Conservation (phyloP, 2,888 invertebrate genomes). For the Coelinius sp. region DNA sequence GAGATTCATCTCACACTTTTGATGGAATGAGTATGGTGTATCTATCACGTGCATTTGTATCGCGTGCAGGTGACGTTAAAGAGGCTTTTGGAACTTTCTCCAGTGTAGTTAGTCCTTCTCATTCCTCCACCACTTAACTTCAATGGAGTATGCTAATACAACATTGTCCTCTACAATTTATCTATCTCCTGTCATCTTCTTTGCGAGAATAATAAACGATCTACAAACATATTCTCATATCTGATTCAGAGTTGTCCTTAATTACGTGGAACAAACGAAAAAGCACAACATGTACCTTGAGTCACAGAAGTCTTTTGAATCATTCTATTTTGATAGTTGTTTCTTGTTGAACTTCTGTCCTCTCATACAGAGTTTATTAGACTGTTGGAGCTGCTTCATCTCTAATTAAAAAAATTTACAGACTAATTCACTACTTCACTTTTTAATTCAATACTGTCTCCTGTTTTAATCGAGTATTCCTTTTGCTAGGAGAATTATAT, state of each 20-base stretch:
- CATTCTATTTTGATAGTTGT: not conserved
- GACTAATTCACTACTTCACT: not conserved
- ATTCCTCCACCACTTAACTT: not conserved
- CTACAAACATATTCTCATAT: not conserved
- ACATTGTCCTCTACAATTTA: not conserved
- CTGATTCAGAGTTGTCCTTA: not conserved
- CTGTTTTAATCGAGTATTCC: not conserved
- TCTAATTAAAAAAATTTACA: not conserved
- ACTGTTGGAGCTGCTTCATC: not conserved
- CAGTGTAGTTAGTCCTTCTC: not conserved
- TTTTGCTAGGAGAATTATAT: not conserved
- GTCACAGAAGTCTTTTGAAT: not conserved
- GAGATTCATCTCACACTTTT: not conserved
- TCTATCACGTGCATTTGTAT: not conserved
- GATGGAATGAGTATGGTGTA: not conserved
- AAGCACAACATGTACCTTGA: not conserved
- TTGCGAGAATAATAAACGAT: not conserved
- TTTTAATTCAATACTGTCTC: not conserved
- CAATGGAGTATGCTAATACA: not conserved
- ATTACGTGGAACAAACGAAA: not conserved
- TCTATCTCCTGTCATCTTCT: not conserved
- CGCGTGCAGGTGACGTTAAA: constrained; percentile 6
- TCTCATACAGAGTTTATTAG: not conserved
- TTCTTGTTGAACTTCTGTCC: not conserved
- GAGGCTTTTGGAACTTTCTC: not conserved